Evolutionary conservation across 2,113 vertebrate species (phyloP), one percentile per base, ranked within the genome.

Genomic region (Pampusana beccarii): DNA sequence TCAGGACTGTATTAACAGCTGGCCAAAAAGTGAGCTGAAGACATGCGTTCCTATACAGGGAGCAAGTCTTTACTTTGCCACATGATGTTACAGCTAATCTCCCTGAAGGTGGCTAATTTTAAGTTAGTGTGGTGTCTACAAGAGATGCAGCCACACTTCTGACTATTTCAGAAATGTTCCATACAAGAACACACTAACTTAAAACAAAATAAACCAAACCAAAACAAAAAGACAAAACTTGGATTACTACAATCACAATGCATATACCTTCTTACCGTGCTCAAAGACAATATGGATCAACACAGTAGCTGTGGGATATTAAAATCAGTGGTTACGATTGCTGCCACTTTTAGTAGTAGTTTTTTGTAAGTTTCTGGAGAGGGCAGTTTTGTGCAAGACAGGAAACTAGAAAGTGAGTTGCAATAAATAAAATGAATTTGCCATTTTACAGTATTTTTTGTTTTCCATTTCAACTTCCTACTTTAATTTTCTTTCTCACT

Each of bases 141-240:
- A 25, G 9, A 75, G 21, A 56, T 7, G 1, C 3, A 70, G 56
- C 5, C 12, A 56, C 1, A 3, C 9, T 54, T 64, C 51, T 58
- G 26, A 54, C 18, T 66, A 3, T 19, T 40, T 36, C n/a, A 25
- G 8, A 84, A 84, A 36, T 6, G 5, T 15, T n/a, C 20, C 11
- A 10, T 25, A 25, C 10, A 50, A 20, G 23, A 79, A 31, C 10
- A 50, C 12, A 36, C 3, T 40, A 50, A 57, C 11, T 44, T 62
- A 23, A 62, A 79, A 29, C 6, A 4, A 56, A 36, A 5, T 1
- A 46, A 13, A 10, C 0, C 2, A 46, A 13, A 10, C 0, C 5
- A 31, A 56, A 46, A 38, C 38, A 61, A 3, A 1, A 2, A 54
- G 6, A 8, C 5, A 56, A 84, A 84, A 31, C 4, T 19, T 48